Conservation (phyloP, 35 echinoderm and acorn worm species). For the Stichopus chloronotus region DNA sequence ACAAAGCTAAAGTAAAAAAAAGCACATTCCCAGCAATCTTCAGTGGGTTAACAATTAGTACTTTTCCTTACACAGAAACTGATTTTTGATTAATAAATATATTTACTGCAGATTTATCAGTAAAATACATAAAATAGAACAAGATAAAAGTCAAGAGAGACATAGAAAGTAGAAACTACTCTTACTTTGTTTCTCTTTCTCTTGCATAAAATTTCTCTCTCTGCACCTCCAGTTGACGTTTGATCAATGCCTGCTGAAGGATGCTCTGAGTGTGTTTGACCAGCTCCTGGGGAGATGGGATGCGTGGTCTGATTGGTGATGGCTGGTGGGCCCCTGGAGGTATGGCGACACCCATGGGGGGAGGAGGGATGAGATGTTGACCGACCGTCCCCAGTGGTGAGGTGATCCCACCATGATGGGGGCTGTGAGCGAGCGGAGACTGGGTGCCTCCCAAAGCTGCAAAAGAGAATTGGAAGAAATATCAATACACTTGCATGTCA, state of each 20-base stretch:
- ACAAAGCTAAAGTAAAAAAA: no score
- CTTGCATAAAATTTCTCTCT: conserved; percentile 94
- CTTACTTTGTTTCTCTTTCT: conserved; percentile 54
- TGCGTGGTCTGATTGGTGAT: conserved; percentile 66
- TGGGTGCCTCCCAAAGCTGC: conserved; percentile 60
- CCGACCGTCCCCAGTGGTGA: conserved; percentile 52
- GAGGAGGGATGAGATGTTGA: conserved; percentile 68
- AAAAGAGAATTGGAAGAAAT: background rate
- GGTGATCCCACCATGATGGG: conserved; percentile 64
- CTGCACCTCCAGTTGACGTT: conserved; percentile 94
- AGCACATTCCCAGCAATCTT: no score
- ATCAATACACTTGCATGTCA: background rate
- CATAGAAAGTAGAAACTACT: background rate
- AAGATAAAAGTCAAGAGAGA: no score
- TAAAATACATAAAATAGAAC: no score
- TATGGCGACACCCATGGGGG: conserved; percentile 49
- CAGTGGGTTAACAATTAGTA: no score
- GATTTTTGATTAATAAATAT: no score
- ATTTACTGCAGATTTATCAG: no score
- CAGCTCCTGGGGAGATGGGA: conserved; percentile 94
- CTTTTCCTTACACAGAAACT: no score
- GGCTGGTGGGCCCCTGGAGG: conserved; percentile 58
- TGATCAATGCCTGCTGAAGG: conserved; percentile 94
- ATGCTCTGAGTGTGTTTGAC: conserved; percentile 97
- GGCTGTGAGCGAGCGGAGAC: conserved; percentile 68